Evolutionary conservation across 2,113 vertebrate species (phyloP), one percentile per base, ranked within the genome.

Genomic region (Pseudorhombus dupliciocellatus): DNA sequence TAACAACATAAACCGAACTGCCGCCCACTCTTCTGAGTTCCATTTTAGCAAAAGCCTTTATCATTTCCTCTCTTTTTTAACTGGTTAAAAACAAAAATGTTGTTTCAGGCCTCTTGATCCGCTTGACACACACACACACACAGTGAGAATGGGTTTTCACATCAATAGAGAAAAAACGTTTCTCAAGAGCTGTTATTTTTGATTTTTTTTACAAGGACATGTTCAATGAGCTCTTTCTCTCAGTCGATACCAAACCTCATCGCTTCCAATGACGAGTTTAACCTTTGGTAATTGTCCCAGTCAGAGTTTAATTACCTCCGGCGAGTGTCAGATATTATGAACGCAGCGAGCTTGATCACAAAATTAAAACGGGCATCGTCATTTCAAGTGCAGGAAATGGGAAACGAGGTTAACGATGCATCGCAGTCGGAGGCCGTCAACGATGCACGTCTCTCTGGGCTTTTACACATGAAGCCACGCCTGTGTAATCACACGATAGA

Each of bases 111-210:
- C 37, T 56, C 42, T 70, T 37, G 28, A 20, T 25, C 53, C 22
- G 25, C 54, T 57, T 37, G 25, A 53, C 69, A 81, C 60, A 65
- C 50, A 72, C 60, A 26, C 52, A 25, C 52, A 53, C 51, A 15
- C 51, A 26, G 71, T 44, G 55, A 75, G 56, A 69, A 68, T 61
- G 31, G 53, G 2, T 66, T 86, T 69, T 80, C 69, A 73, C 62
- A 82, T 69, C 58, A 64, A 75, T 28, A 61, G 40, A 80, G 66
- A 76, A 73, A 79, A 82, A 28, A 12, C 50, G 59, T 77, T 79
- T 69, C 48, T 54, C 51, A 50, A 48, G 46, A 48, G 46, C 46
- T n/a, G 6, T 48, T 20, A 2, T 7, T 6, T 42, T 5, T 42
- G n/a, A n/a, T 15, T 34, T 34, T 37, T 37, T 37, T 37, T 37